Evolutionary conservation across 2,888 invertebrate genomes (phyloP), one percentile per base, ranked within the genome.

Genomic region (Augiades crinisus): DNA sequence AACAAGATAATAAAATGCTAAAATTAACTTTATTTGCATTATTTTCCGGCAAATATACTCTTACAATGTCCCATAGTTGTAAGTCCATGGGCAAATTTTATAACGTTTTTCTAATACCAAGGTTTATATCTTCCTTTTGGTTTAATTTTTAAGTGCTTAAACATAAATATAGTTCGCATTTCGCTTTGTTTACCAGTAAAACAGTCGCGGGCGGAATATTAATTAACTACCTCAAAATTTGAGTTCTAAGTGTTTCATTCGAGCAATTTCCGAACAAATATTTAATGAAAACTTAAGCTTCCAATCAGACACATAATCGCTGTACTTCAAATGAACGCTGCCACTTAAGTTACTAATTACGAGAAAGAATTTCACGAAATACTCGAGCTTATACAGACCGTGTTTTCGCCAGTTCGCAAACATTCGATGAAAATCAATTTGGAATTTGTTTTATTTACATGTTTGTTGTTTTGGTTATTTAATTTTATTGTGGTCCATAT

Each of bases 251-350:
- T 63, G 64, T 56, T 61, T 60, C 60, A 60, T 58, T 27, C 27
- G 3, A 55, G 51, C 50, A 44, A 47, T 54, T 46, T 54, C 51
- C 30, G 50, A 55, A 45, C 37, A 59, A 63, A 63, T 67, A 63
- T 58, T 62, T 73, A 73, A 78, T 77, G 64, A 73, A 67, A 67
- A 73, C 61, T 68, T 74, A 76, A 84, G 77, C 78, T 63, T 58
- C 70, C 78, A 78, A 81, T 81, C 75, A 76, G 62, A 59, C 58
- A 64, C 44, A 62, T 74, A 70, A 77, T 75, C 68, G 63, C 61
- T 54, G 47, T 47, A 57, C 55, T 61, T 47, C 59, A 61, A 70
- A 69, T 58, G 57, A 60, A 65, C 66, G 58, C 65, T 59, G 56
- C 50, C 59, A 63, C 56, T 49, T 53, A 55, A 63, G 61, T 59